Base-by-base conservation (phyloP, 2,797 vertebrate species). In the Fundulus diaphanus region DNA sequence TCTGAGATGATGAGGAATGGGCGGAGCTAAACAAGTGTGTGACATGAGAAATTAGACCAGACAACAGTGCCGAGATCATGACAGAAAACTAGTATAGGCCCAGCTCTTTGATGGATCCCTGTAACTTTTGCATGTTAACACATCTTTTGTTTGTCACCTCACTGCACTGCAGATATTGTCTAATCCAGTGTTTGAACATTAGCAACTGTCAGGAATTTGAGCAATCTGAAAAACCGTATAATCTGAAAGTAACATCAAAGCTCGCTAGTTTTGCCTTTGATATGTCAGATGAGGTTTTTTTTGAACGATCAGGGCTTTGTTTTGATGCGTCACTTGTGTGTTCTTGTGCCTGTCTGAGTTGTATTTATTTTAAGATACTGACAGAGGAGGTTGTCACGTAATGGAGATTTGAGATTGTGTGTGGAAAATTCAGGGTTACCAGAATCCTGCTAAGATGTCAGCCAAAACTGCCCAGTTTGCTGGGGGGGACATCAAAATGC, bases 381-480 rank as follows among this genome's bases (percentile, higher is more conserved):
- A 40, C 5, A 9, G 40, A 40, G 40, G 40, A 1, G 40, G 85
- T 89, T 92, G 85, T 82, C 83, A 85, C 88, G 87, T 87, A 83
- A 82, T 87, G 73, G 73, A 85, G 73, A 71, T 29, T 77, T 80
- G 48, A 74, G 57, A 52, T n/a, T n/a, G n/a, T n/a, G n/a, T n/a
- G n/a, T n/a, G n/a, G n/a, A n/a, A n/a, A n/a, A n/a, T n/a, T n/a
- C n/a, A n/a, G n/a, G n/a, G n/a, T n/a, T n/a, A n/a, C n/a, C n/a
- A n/a, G n/a, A n/a, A n/a, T n/a, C n/a, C n/a, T n/a, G n/a, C 13
- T 69, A 51, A 24, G 49, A 51, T 7, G 1, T 51, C 49, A 51
- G 49, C 49, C 20, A 20, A 24, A n/a, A n/a, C n/a, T n/a, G n/a
- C n/a, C n/a, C n/a, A n/a, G n/a, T n/a, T n/a, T n/a, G n/a, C n/a